Percentiles rank a stretch among this genome's conserved stretches.
Evolutionary conservation across 2,113 vertebrate species (phyloP).

Genomic region (Mixornis gularis): DNA sequence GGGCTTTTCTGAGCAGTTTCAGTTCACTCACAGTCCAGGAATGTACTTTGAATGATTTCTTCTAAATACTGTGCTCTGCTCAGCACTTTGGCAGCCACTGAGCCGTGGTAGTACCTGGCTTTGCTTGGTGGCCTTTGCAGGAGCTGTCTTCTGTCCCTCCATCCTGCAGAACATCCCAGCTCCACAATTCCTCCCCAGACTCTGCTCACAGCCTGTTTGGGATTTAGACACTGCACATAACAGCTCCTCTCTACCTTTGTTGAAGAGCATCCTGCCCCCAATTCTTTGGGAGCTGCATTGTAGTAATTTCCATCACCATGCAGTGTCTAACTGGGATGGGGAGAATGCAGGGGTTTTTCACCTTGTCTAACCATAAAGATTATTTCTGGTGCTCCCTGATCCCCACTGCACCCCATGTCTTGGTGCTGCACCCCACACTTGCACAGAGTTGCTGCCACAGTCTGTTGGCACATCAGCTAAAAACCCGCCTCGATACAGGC

Average conservation of each 20-base stretch:
- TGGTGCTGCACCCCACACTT: background rate
- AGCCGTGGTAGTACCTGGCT: background rate
- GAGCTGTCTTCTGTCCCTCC: background rate
- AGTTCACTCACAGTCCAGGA: background rate
- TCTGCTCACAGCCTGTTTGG: background rate
- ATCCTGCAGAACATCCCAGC: background rate
- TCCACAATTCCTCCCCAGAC: background rate
- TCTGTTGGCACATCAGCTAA: background rate
- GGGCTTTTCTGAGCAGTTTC: background rate
- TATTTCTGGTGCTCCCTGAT: background rate
- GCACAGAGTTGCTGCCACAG: fast-evolving
- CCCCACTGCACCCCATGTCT: fast-evolving
- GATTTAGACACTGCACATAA: background rate
- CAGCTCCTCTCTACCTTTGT: background rate
- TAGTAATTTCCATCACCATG: background rate
- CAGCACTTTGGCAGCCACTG: background rate
- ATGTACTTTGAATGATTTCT: background rate
- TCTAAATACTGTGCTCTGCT: background rate
- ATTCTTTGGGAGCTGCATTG: background rate
- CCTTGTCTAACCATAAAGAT: fast-evolving
- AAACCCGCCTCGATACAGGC: fast-evolving
- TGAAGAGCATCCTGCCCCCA: background rate
- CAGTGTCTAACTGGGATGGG: background rate
- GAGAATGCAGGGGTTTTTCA: background rate
- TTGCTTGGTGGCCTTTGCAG: background rate